Evolutionary conservation across 2,113 vertebrate species (phyloP).

Genomic region (Pseudonaja textilis): DNA sequence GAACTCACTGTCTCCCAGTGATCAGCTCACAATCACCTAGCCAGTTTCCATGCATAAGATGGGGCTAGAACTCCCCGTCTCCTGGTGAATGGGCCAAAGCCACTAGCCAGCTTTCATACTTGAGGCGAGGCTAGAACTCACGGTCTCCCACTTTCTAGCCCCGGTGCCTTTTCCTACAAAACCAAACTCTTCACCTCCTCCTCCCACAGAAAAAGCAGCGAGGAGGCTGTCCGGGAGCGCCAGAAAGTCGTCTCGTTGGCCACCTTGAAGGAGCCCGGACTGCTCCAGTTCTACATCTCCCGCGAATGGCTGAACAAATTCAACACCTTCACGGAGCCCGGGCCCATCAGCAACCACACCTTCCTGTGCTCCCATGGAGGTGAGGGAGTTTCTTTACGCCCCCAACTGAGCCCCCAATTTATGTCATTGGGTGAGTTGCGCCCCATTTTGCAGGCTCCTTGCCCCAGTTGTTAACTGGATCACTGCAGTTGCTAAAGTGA

Average conservation of each 20-base stretch:
- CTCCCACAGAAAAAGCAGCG: constrained; percentile 87
- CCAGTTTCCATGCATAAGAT: no score
- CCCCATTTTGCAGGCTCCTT: no score
- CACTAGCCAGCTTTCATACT: background rate
- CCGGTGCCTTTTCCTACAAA: background rate
- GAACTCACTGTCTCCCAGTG: no score
- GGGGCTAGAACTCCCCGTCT: no score
- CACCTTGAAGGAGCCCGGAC: constrained; percentile 88
- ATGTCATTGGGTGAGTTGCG: no score
- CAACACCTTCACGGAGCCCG: constrained; percentile 97
- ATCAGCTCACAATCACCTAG: no score
- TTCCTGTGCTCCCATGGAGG: constrained; percentile 96
- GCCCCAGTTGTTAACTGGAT: no score
- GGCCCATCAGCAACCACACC: constrained; percentile 93
- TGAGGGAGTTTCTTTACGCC: constrained; percentile 46
- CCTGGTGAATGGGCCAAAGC: no score
- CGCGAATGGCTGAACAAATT: constrained; percentile 99
- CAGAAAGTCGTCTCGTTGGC: constrained; percentile 96
- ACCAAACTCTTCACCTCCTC: background rate
- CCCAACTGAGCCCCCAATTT: no score
- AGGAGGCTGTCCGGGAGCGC: constrained; percentile 88
- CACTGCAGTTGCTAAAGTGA: no score
- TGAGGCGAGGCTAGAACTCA: background rate
- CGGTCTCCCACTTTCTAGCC: background rate
- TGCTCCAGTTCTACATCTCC: constrained; percentile 96